phyloP scores from a whole-genome alignment of 30 jellyfish, hydroid and myxozoan species.

The Aurelia sp. region DNA sequence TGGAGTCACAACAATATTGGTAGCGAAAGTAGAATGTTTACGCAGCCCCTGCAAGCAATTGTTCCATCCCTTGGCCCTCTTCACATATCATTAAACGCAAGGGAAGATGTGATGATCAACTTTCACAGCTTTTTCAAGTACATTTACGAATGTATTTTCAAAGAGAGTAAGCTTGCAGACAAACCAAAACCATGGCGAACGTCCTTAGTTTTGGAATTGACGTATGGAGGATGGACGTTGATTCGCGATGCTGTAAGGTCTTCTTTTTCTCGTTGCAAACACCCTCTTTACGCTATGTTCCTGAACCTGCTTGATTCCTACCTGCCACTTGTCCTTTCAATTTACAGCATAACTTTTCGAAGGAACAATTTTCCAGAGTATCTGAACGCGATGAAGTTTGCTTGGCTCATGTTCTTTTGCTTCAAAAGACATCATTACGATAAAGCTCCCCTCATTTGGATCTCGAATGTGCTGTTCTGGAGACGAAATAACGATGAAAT shows the following conservation, averaged over 20 bases:
- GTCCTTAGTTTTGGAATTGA: neutral
- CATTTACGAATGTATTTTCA: neutral
- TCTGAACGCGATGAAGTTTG: too few relatives aligned
- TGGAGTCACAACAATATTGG: too few relatives aligned
- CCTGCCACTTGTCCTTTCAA: slow-evolving; percentile 18
- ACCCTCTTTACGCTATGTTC: too few relatives aligned
- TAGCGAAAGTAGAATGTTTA: too few relatives aligned
- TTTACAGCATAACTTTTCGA: neutral
- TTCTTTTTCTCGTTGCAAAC: too few relatives aligned
- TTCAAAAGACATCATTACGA: slow-evolving; percentile 11
- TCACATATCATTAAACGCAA: slow-evolving; percentile 34
- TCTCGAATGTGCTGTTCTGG: slow-evolving; percentile 3
- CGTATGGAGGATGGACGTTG: slow-evolving; percentile 24
- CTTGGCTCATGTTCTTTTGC: slow-evolving; percentile 34
- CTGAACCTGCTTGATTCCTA: slow-evolving; percentile 20
- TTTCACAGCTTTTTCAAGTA: too few relatives aligned
- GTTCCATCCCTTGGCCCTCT: neutral
- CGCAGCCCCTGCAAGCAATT: too few relatives aligned
- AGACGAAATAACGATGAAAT: neutral
- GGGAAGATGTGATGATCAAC: neutral
- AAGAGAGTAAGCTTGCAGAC: slow-evolving; percentile 6
- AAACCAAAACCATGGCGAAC: slow-evolving; percentile 16
- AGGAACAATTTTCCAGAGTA: neutral
- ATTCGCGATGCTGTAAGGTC: too few relatives aligned
- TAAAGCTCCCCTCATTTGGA: too few relatives aligned